These are phyloP conservation scores for Thaumatotibia leucotreta DNA, from an alignment of 1,140 invertebrate genomes.

Conservation along the genomic window DNA sequence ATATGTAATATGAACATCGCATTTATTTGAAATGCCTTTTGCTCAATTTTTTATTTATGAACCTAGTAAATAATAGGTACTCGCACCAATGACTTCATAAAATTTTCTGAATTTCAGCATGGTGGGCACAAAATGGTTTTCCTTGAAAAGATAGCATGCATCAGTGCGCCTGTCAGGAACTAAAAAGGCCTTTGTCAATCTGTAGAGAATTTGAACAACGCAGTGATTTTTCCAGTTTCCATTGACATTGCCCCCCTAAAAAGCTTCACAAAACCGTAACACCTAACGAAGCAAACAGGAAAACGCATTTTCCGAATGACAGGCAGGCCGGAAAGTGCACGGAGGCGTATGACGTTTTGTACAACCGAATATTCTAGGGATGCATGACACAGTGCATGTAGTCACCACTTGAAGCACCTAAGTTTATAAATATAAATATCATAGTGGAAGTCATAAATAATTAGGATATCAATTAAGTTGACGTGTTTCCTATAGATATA, in stretches of 20 bases:
- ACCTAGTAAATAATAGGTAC: no score
- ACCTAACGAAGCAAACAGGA: constrained; percentile 39
- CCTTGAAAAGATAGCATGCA: not conserved
- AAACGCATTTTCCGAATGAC: constrained; percentile 36
- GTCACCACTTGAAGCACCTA: no score
- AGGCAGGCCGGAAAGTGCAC: constrained; percentile 24
- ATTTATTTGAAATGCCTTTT: no score
- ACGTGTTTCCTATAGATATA: no score
- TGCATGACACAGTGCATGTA: not conserved
- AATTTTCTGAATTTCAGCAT: not conserved
- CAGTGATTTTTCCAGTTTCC: constrained; percentile 17
- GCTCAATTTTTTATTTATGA: no score
- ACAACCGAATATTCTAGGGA: not conserved
- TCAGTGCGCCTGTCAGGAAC: not conserved
- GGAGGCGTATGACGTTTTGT: not conserved
- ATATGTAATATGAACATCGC: no score
- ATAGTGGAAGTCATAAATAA: no score
- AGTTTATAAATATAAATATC: no score
- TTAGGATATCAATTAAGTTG: no score
- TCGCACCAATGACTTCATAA: no score
- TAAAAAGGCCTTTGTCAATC: constrained; percentile 17
- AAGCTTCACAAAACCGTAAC: constrained; percentile 24
- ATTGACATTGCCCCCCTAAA: not conserved
- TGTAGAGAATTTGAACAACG: not conserved
- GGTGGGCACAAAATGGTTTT: not conserved